These are phyloP conservation scores for Embidobia sp. DNA, from an alignment of 2,888 invertebrate species.

Conservation along the genomic window DNA sequence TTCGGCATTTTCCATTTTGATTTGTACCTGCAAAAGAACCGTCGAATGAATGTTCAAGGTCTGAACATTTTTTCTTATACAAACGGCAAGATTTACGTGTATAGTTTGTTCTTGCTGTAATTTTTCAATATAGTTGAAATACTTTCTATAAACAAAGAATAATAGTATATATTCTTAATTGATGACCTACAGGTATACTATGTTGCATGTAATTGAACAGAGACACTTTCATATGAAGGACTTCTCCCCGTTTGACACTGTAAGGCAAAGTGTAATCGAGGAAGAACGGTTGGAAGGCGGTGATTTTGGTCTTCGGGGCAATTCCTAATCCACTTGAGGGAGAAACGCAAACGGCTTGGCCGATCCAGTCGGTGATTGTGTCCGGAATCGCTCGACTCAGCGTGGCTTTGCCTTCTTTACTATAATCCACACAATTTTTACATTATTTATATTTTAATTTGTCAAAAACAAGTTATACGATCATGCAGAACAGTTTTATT, in stretches of 20 bases:
- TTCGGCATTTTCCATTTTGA: constrained; percentile 72
- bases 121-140: no score
- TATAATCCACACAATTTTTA: no score
- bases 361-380: constrained; percentile 85
- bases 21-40: constrained; percentile 73
- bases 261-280: constrained; percentile 87
- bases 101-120: no score
- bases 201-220: constrained; percentile 89
- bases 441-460: no score
- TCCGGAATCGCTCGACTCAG: constrained; percentile 83
- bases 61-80: no score
- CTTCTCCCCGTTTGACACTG: constrained; percentile 86
- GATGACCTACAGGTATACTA: constrained; percentile 86
- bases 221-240: constrained; percentile 85
- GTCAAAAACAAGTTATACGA: no score
- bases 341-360: constrained; percentile 84
- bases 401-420: constrained; percentile 78
- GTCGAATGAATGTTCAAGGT: no score
- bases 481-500: no score
- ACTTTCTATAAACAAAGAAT: no score
- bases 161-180: no score
- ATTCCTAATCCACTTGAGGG: constrained; percentile 82
- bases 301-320: constrained; percentile 81
- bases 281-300: constrained; percentile 88
- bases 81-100: no score